These are phyloP conservation scores for Avahi laniger DNA, from an alignment of 2,797 vertebrate genomes.

Conservation along the genomic window DNA sequence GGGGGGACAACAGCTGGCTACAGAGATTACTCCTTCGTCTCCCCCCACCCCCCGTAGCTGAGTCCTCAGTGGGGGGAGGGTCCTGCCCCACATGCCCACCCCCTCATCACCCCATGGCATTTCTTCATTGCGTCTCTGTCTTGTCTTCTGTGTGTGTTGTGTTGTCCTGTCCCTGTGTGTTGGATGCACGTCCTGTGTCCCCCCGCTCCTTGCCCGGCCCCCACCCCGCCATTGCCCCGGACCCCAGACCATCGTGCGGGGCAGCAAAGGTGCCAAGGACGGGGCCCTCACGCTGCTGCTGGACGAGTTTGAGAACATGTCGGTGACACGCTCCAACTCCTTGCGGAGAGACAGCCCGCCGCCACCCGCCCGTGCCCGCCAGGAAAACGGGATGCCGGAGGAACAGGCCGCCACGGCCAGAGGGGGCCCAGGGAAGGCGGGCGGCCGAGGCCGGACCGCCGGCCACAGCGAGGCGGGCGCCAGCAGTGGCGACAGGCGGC, in stretches of 20 bases:
- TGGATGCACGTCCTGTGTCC: neutral
- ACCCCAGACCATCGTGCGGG: slow-evolving; percentile 93
- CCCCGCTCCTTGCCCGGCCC: slow-evolving; percentile 30
- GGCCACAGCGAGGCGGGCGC: slow-evolving; percentile 72
- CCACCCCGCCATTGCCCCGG: slow-evolving; percentile 28
- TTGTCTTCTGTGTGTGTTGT: slow-evolving; percentile 67
- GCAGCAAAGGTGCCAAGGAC: slow-evolving; percentile 91
- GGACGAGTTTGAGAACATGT: slow-evolving; percentile 96
- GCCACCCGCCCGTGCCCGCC: slow-evolving; percentile 81
- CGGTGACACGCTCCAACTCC: slow-evolving; percentile 96
- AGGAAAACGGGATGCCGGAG: slow-evolving; percentile 80
- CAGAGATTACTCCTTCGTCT: neutral
- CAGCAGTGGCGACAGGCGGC: slow-evolving; percentile 76
- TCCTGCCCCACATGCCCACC: neutral
- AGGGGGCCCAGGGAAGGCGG: slow-evolving; percentile 77
- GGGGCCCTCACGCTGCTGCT: slow-evolving; percentile 94
- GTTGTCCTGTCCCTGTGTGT: slow-evolving; percentile 7
- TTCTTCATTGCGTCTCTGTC: slow-evolving; percentile 62
- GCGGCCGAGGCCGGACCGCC: slow-evolving; percentile 79
- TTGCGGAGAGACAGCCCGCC: slow-evolving; percentile 93
- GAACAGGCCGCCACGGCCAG: slow-evolving; percentile 81
- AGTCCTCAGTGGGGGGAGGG: neutral
- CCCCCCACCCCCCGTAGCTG: rapidly evolving
- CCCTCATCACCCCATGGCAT: slow-evolving; percentile 37
- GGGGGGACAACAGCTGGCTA: neutral